These are phyloP conservation scores for Acrossocheilus fasciatus DNA, from an alignment of 2,797 vertebrate species.

Conservation along the genomic window DNA sequence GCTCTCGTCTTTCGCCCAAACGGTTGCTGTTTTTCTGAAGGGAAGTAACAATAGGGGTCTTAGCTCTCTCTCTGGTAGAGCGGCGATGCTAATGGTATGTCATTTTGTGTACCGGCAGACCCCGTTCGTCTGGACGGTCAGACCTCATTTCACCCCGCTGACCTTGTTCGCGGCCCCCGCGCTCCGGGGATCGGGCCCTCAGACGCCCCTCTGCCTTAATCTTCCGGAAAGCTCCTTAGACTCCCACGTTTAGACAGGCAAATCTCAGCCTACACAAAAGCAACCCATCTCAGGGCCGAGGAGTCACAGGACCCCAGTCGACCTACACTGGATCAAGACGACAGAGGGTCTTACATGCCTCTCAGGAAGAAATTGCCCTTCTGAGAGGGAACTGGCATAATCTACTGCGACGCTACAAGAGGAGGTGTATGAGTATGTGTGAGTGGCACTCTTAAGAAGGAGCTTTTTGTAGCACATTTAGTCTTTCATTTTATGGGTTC, in stretches of 20 bases:
- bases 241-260: slow-evolving; percentile 34
- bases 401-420: slow-evolving; percentile 6
- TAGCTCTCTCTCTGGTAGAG: slow-evolving; percentile 10
- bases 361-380: neutral
- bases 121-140: neutral
- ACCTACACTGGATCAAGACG: slow-evolving; percentile 9
- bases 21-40: neutral
- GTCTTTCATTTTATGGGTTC: neutral
- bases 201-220: slow-evolving; percentile 21
- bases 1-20: neutral
- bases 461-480: neutral
- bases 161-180: slow-evolving; percentile 1
- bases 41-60: slow-evolving; percentile 17
- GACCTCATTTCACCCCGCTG: slow-evolving; percentile 31
- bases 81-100: neutral
- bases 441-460: neutral
- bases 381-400: slow-evolving; percentile 8
- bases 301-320: slow-evolving; percentile 41
- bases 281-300: neutral
- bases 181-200: neutral
- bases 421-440: neutral
- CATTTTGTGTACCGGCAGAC: slow-evolving; percentile 23
- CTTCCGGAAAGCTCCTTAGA: slow-evolving; percentile 46
- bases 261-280: slow-evolving; percentile 47
- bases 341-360: slow-evolving; percentile 10